Evolutionary conservation across 1,140 invertebrate genomes (phyloP).

Genomic region (Drosophila willistoni): DNA sequence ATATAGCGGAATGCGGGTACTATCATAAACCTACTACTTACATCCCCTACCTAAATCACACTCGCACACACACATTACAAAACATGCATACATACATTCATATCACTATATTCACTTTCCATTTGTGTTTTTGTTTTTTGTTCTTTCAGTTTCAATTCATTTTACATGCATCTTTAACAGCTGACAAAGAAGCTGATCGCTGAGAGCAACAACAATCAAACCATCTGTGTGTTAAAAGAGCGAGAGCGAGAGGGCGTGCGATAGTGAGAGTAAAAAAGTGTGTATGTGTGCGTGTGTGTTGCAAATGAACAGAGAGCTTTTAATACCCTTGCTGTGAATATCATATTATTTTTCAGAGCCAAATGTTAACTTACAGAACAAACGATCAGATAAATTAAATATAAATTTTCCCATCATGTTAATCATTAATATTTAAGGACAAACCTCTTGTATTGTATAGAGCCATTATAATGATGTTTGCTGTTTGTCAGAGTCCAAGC

Average conservation of each 20-base stretch:
- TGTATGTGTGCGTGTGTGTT: neutral
- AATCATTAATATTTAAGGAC: too few species aligned
- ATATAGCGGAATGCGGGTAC: neutral
- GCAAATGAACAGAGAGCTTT: neutral
- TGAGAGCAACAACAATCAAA: conserved; percentile 14
- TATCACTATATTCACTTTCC: conserved; percentile 44
- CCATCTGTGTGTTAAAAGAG: conserved; percentile 39
- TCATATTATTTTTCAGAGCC: neutral
- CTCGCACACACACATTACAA: neutral
- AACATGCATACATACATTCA: conserved; percentile 19
- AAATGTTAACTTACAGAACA: neutral
- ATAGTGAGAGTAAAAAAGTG: neutral
- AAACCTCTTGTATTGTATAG: too few species aligned
- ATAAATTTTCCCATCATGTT: neutral
- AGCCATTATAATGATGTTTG: too few species aligned
- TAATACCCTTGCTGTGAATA: neutral
- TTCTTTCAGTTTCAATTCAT: conserved; percentile 53
- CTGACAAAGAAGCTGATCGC: conserved; percentile 49
- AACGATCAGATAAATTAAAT: neutral
- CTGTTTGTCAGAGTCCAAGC: too few species aligned
- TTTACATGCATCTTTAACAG: conserved; percentile 34
- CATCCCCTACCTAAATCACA: too few species aligned
- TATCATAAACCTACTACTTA: neutral
- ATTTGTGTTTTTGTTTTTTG: conserved; percentile 25
- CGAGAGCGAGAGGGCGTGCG: neutral